Conservation (phyloP, 1,140 invertebrate genomes). For the Danaus melanippus region DNA sequence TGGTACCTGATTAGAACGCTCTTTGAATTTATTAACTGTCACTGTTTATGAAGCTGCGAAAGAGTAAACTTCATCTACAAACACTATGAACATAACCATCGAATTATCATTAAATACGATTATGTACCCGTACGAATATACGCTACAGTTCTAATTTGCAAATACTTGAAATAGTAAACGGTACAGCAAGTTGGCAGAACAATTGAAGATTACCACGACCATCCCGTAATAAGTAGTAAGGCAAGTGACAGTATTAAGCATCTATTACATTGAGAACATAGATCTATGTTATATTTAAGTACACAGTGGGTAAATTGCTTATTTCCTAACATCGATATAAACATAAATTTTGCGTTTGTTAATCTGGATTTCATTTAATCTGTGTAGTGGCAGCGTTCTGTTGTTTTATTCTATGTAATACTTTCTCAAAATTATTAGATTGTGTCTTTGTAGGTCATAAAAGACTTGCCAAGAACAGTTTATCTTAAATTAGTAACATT, state of each 20-base stretch:
- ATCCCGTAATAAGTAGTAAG: neutral
- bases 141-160: conserved; percentile 4
- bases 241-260: conserved; percentile 13
- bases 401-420: conserved; percentile 6
- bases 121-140: conserved; percentile 1
- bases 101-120: conserved; percentile 1
- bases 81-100: conserved; percentile 1
- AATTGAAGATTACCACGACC: conserved; percentile 1
- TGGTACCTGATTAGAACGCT: conserved; percentile 2
- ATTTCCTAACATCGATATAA: conserved; percentile 13
- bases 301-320: conserved; percentile 7
- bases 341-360: conserved; percentile 8
- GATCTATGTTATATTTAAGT: conserved; percentile 9
- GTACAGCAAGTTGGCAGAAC: neutral
- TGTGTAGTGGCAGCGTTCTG: conserved; percentile 11
- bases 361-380: conserved; percentile 4
- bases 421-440: no score
- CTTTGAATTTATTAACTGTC: conserved; percentile 2
- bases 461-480: no score
- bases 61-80: conserved; percentile 1
- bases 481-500: no score
- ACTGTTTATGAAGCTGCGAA: neutral
- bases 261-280: conserved; percentile 10
- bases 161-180: conserved; percentile 2
- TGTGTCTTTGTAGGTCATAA: no score